A percentile compares a stretch with the other conserved stretches of the same genome.
These are phyloP conservation scores for Selene dorsalis DNA, from an alignment of 2,797 vertebrate species.

Conservation along the genomic window DNA sequence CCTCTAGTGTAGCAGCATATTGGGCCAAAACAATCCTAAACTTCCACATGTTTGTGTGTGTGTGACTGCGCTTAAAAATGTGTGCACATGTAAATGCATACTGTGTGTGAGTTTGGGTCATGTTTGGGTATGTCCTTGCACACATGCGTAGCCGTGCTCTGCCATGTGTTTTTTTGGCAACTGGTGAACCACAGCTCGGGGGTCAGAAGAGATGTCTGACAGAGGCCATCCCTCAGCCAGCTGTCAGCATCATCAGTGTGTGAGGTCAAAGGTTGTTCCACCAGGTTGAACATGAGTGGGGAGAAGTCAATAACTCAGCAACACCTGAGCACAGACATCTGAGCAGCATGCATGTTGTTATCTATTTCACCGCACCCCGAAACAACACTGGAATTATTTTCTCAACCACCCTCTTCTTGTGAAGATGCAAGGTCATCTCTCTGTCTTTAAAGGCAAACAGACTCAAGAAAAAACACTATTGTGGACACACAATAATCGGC, in stretches of 20 bases:
- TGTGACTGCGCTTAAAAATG: neutral
- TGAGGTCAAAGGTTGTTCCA: conserved; percentile 75
- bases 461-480: neutral
- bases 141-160: conserved; percentile 32
- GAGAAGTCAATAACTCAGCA: conserved; percentile 66
- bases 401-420: neutral
- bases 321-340: conserved; percentile 67
- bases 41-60: conserved; percentile 1
- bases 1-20: neutral
- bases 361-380: conserved; percentile 29
- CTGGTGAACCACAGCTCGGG: conserved; percentile 66
- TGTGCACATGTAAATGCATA: neutral
- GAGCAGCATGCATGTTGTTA: conserved; percentile 29
- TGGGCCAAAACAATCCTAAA: neutral
- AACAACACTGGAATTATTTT: conserved; percentile 18
- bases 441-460: neutral
- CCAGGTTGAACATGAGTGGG: conserved; percentile 72
- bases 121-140: conserved; percentile 40
- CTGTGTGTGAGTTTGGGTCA: conserved; percentile 10
- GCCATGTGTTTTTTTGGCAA: conserved; percentile 67
- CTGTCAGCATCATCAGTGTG: conserved; percentile 75
- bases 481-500: neutral
- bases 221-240: conserved; percentile 76
- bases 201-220: conserved; percentile 77
- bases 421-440: neutral